These are phyloP conservation scores for Antigone vipio DNA, from an alignment of 2,113 vertebrate genomes.

Conservation along the genomic window DNA sequence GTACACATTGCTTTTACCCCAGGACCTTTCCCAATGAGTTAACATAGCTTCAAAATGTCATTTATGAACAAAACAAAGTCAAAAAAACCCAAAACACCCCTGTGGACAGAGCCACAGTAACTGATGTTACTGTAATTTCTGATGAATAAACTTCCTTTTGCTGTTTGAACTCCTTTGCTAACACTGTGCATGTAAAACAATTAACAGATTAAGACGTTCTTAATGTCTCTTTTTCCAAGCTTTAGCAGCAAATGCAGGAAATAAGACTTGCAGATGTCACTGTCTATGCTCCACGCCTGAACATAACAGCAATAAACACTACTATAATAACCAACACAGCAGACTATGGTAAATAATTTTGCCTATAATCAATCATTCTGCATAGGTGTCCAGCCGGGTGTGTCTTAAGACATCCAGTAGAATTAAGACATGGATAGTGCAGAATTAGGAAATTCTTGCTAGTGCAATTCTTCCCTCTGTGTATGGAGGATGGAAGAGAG, in stretches of 20 bases:
- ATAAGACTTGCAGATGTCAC: background rate
- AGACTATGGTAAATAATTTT: background rate
- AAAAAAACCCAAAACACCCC: accelerated
- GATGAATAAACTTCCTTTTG: background rate
- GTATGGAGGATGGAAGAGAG: background rate
- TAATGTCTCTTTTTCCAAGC: background rate
- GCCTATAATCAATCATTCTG: background rate
- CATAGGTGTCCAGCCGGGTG: background rate
- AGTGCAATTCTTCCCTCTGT: background rate
- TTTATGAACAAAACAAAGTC: background rate
- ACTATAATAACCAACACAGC: background rate
- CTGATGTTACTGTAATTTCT: background rate
- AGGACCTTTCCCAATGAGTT: background rate
- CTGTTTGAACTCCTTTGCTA: background rate
- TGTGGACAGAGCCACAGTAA: no score
- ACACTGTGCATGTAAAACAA: background rate
- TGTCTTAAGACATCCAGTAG: background rate
- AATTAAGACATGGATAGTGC: background rate
- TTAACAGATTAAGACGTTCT: background rate
- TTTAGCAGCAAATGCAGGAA: background rate
- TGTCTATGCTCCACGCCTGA: background rate
- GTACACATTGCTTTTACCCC: background rate
- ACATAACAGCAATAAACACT: background rate
- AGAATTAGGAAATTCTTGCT: background rate
- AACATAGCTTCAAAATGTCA: background rate